Evolutionary conservation across 2,888 invertebrate species (phyloP).

Genomic region (Lasioglossum leucozonium): DNA sequence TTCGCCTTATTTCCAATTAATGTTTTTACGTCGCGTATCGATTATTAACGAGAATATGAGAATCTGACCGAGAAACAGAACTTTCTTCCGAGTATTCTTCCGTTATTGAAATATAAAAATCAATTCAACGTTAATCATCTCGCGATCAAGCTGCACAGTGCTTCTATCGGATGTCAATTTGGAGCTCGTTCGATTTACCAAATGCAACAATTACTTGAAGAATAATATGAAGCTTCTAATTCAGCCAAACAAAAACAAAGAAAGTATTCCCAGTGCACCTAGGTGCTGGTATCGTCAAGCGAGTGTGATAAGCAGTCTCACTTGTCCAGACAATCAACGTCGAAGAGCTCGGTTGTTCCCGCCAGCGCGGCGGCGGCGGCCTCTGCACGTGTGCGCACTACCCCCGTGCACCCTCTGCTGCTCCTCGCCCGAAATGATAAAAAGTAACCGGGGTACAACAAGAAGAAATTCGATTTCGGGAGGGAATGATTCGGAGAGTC

Average conservation of each 20-base stretch:
- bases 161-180: background rate
- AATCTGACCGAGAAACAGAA: background rate
- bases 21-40: background rate
- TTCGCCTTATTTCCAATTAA: background rate
- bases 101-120: background rate
- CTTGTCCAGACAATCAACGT: constrained; percentile 5
- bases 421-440: constrained; percentile 1
- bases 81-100: background rate
- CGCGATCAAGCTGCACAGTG: background rate
- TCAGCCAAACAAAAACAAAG: background rate
- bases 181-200: background rate
- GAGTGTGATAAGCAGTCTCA: constrained; percentile 1
- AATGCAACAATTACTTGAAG: background rate
- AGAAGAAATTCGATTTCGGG: constrained; percentile 47
- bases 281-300: background rate
- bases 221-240: background rate
- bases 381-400: background rate
- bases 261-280: background rate
- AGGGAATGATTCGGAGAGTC: constrained; percentile 36
- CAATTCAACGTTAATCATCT: background rate
- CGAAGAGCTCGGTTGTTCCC: background rate
- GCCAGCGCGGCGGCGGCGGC: background rate
- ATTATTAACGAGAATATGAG: background rate
- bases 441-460: constrained; percentile 4
- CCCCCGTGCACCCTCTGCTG: background rate